These are phyloP conservation scores for Columbina picui DNA, from an alignment of 2,113 vertebrate species.

Conservation along the genomic window DNA sequence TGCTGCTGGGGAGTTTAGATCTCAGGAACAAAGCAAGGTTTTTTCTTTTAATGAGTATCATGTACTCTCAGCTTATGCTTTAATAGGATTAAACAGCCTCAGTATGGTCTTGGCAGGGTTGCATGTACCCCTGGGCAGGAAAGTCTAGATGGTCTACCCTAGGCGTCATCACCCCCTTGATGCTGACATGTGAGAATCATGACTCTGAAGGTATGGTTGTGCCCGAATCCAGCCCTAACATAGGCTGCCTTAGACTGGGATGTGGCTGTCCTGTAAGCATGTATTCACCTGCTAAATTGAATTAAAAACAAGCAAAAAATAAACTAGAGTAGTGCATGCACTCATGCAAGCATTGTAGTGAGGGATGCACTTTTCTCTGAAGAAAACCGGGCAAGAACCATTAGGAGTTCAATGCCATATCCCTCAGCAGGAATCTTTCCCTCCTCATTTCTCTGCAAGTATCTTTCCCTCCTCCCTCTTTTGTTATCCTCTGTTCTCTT, in stretches of 20 bases:
- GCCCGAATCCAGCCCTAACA: background rate
- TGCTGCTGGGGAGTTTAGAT: background rate
- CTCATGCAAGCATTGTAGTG: background rate
- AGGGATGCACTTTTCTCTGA: background rate
- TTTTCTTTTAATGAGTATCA: background rate
- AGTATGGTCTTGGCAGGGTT: background rate
- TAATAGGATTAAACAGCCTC: constrained; percentile 38
- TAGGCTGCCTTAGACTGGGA: background rate
- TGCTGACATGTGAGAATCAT: background rate
- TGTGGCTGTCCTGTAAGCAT: background rate
- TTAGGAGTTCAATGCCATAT: background rate
- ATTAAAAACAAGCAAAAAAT: background rate
- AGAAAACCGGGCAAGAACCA: background rate
- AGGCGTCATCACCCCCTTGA: background rate
- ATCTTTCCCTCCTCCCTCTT: background rate
- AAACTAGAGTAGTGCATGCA: background rate
- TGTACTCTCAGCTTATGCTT: background rate
- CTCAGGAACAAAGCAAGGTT: background rate
- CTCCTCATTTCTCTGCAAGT: background rate
- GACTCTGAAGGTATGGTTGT: background rate
- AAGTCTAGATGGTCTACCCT: background rate
- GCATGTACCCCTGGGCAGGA: background rate
- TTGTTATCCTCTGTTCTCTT: background rate
- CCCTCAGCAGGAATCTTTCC: background rate
- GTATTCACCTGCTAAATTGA: background rate